Conservation (phyloP, 2,113 vertebrate genomes). For the Numenius arquata region DNA sequence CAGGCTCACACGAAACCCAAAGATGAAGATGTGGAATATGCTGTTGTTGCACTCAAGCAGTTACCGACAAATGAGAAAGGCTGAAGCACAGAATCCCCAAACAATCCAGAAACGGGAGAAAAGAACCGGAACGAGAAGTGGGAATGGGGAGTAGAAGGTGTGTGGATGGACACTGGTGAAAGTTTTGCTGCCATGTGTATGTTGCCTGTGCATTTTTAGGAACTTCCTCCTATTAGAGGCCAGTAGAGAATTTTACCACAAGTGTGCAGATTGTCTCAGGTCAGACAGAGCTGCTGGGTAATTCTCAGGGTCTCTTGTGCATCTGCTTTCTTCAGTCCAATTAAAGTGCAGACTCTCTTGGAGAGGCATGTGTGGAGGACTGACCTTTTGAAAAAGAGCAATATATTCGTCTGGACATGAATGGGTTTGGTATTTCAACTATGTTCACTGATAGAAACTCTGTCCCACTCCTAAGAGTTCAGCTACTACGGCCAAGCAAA, state of each 20-base stretch:
- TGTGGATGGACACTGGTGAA: background rate
- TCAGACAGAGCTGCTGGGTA: background rate
- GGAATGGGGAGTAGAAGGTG: background rate
- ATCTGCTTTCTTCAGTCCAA: background rate
- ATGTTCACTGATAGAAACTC: background rate
- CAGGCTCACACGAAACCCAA: background rate
- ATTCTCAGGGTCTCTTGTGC: background rate
- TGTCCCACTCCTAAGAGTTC: background rate
- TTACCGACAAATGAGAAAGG: rapidly evolving
- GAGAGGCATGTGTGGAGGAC: background rate
- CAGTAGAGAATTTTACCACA: background rate
- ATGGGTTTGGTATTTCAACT: background rate
- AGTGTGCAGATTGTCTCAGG: background rate
- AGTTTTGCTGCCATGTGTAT: background rate
- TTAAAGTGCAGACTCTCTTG: background rate
- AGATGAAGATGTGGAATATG: conserved; percentile 42
- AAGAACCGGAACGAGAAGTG: background rate
- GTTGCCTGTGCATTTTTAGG: background rate
- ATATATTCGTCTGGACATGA: rapidly evolving
- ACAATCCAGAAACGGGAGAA: background rate
- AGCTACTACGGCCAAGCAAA: background rate
- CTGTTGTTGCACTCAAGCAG: background rate
- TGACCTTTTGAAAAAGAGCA: background rate
- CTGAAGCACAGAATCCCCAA: background rate
- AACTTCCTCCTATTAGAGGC: background rate